Base-by-base conservation (phyloP, 2,888 invertebrate species). In the Poecilobothrus nobilitatus region DNA sequence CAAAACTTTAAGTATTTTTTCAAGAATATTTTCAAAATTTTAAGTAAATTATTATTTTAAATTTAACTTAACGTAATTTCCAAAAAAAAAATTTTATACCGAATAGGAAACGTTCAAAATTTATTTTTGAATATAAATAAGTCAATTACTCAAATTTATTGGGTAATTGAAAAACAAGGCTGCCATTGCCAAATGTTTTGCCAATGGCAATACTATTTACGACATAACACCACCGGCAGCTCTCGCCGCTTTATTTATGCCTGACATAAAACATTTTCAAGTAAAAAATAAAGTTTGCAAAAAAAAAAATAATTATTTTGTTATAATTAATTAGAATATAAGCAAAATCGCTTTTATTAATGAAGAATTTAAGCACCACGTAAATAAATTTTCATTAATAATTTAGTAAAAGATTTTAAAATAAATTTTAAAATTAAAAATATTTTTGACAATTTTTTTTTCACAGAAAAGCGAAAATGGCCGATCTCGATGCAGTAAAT, bases 401-500 rank as follows among this genome's bases (percentile, higher is more conserved):
- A 53, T 53, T 53, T 53, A 53, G 6, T 53, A 18, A 12, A 53
- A 18, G 6, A n/a, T 53, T 15, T 6, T 53, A 53, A 53, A 53
- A 15, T 1, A 53, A 18, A 18, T 53, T 53, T 53, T 9, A 6
- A 53, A 10, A 53, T 53, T 53, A 15, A 53, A 37, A 53, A 53
- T 53, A 12, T 4, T 53, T 53, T 53, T 53, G 53, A 53, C 53
- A 53, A 53, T 20, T 65, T 65, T 65, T 20, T 37, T 37, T 33
- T 15, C 18, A 34, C 34, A 34, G 65, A 69, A 72, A 68, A 77
- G 53, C 53, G 53, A 79, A 80, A 73, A 82, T 82, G 82, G 81
- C 81, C 73, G 82, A 82, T 75, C 75, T 70, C 21, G 87, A 87
- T 82, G 86, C 86, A 77, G 87, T 87, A 74, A 86, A 87, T 82